Conservation (phyloP, 2,113 vertebrate species). For the Bos indicus region DNA sequence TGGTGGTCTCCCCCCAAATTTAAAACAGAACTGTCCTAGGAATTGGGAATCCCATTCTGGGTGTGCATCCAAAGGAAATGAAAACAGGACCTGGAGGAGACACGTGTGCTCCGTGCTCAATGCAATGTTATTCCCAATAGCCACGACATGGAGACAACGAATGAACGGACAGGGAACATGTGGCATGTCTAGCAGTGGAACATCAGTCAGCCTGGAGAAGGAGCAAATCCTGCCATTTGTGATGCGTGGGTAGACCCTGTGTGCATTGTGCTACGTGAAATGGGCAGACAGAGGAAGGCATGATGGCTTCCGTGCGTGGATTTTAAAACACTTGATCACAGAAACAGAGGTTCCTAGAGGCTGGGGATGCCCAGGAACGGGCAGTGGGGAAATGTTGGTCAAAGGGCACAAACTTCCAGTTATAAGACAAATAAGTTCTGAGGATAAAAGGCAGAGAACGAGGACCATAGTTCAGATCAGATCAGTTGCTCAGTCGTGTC, state of each 20-base stretch:
- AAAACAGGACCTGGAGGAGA: neutral
- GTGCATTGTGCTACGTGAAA: rapidly evolving
- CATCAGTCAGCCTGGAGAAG: neutral
- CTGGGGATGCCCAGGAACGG: rapidly evolving
- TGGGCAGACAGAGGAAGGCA: neutral
- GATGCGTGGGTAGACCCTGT: rapidly evolving
- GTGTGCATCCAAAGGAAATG: neutral
- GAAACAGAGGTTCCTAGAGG: neutral
- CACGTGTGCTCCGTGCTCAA: neutral
- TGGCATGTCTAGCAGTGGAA: neutral
- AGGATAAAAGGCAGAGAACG: no score
- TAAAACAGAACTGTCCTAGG: neutral
- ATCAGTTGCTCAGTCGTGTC: no score
- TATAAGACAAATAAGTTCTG: neutral
- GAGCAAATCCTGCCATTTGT: no score
- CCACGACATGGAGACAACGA: neutral
- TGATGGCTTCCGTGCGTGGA: neutral
- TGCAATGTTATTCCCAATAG: neutral
- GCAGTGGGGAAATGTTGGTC: neutral
- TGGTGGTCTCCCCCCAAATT: neutral
- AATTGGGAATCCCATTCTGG: neutral
- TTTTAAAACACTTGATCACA: neutral
- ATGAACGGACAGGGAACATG: neutral
- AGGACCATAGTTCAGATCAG: neutral
- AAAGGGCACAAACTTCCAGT: neutral